Conservation (phyloP, 2,888 invertebrate genomes). For the Pseudanteris insignis region DNA sequence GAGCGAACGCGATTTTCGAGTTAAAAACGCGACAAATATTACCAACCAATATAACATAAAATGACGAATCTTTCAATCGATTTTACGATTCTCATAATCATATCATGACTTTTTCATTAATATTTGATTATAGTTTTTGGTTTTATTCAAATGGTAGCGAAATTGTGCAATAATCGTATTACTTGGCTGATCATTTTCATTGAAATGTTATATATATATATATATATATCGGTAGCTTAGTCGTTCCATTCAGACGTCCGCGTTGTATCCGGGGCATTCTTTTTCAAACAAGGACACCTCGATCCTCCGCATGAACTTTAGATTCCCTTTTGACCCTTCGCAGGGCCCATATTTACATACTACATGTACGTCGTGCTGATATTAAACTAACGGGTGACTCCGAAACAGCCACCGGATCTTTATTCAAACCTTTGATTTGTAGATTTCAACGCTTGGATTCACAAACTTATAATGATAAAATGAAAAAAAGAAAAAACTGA, state of each 20-base stretch:
- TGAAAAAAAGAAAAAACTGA: no score
- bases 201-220: constrained; percentile 28
- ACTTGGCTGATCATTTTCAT: constrained; percentile 31
- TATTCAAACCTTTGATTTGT: constrained; percentile 28
- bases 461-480: background rate
- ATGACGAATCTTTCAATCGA: no score
- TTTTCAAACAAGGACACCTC: constrained; percentile 29
- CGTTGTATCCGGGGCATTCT: constrained; percentile 17
- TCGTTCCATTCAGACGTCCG: constrained; percentile 15
- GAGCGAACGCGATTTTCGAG: no score
- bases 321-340: constrained; percentile 46
- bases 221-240: background rate
- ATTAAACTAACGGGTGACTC: constrained; percentile 48
- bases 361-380: constrained; percentile 47
- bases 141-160: no score
- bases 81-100: no score
- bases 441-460: no score
- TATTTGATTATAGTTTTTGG: no score
- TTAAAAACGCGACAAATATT: no score
- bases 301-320: constrained; percentile 44
- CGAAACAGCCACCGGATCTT: constrained; percentile 14
- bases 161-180: constrained; percentile 24
- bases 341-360: constrained; percentile 53
- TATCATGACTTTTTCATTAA: no score
- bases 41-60: no score